Percentiles rank a stretch among this genome's conserved stretches.
Evolutionary conservation across 2,797 vertebrate species (phyloP).

Genomic region (Erithacus rubecula): DNA sequence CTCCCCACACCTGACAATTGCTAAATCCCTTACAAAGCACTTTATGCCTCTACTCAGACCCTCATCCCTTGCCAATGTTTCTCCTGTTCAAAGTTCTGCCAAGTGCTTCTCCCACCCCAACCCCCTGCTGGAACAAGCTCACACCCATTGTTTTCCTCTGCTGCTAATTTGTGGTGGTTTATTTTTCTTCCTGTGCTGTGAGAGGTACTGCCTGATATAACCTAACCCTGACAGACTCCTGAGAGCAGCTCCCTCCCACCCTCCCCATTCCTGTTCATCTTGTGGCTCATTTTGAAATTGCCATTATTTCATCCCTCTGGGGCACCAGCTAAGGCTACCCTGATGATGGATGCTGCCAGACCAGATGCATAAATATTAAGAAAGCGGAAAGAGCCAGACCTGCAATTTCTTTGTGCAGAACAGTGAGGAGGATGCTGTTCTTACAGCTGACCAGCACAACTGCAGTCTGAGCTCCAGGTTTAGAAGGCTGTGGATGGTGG

Average conservation of each 20-base stretch:
- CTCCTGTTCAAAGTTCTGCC: neutral
- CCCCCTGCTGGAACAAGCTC: neutral
- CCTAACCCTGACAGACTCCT: neutral
- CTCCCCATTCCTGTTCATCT: neutral
- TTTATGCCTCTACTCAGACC: neutral
- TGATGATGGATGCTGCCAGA: slow-evolving; percentile 3
- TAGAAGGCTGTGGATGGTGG: neutral
- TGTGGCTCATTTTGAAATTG: neutral
- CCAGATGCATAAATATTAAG: slow-evolving; percentile 51
- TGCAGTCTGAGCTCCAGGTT: neutral
- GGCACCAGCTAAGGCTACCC: neutral
- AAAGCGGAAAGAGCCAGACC: neutral
- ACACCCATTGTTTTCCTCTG: neutral
- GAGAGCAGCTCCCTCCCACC: neutral
- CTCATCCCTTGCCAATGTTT: neutral
- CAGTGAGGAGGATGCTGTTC: neutral
- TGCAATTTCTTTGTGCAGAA: slow-evolving; percentile 2
- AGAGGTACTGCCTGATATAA: neutral
- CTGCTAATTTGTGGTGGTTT: neutral
- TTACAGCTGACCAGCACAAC: neutral
- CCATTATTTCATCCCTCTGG: slow-evolving; percentile 45
- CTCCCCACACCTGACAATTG: neutral
- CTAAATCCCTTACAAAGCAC: neutral
- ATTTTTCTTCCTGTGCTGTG: neutral
- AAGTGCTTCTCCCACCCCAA: neutral